Conservation (phyloP, 1,140 invertebrate species). For the Bombus turneri region DNA sequence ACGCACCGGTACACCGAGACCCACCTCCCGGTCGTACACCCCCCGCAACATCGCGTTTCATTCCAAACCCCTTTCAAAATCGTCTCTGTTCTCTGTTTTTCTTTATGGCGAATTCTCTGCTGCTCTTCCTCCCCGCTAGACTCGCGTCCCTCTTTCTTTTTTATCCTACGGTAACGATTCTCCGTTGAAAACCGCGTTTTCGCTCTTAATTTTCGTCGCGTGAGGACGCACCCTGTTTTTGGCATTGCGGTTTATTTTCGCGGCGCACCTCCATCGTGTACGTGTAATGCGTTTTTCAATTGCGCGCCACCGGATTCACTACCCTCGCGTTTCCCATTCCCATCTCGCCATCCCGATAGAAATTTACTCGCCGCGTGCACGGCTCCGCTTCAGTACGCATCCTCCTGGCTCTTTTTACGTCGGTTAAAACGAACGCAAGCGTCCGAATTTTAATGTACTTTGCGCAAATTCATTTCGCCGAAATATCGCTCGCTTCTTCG, state of each 20-base stretch:
- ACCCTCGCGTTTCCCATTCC: not conserved
- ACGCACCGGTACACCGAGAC: slow-evolving; percentile 61
- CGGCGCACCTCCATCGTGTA: slow-evolving; percentile 32
- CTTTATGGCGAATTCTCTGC: not conserved
- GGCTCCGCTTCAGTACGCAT: not conserved
- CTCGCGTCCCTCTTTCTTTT: slow-evolving; percentile 2
- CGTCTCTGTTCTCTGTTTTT: not conserved
- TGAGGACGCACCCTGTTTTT: slow-evolving; percentile 55
- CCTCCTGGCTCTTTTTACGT: slow-evolving; percentile 34
- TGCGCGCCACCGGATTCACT: slow-evolving; percentile 26
- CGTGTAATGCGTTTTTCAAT: slow-evolving; percentile 65
- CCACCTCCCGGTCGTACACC: not conserved
- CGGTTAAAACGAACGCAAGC: slow-evolving; percentile 58
- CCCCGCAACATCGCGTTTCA: not conserved
- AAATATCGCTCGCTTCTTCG: slow-evolving; percentile 30
- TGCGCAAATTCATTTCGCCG: slow-evolving; percentile 64
- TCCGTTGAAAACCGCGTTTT: slow-evolving; percentile 54
- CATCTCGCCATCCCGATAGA: slow-evolving; percentile 11
- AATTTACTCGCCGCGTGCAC: slow-evolving; percentile 32
- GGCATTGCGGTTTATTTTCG: slow-evolving; percentile 59
- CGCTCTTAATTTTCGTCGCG: slow-evolving; percentile 65
- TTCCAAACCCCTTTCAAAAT: slow-evolving; percentile 3
- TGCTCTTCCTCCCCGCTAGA: not conserved
- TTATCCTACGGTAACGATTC: not conserved
- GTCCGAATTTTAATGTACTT: slow-evolving; percentile 69